These are phyloP conservation scores for Struthidea cinerea DNA, from an alignment of 2,113 vertebrate genomes.

Conservation along the genomic window DNA sequence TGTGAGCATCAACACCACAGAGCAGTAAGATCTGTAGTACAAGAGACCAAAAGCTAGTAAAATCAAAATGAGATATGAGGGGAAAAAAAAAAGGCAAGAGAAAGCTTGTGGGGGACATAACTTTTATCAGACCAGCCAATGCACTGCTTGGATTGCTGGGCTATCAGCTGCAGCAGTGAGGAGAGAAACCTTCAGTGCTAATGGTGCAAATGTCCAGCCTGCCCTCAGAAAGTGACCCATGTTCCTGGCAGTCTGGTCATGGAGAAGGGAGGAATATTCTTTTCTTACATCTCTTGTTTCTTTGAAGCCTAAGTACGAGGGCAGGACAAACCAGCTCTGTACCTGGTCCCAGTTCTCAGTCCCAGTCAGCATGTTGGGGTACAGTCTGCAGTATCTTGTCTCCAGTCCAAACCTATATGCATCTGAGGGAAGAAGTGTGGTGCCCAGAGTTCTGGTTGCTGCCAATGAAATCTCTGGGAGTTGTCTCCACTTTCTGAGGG, in stretches of 20 bases:
- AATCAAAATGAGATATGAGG: background rate
- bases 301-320: background rate
- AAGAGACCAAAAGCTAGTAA: constrained; percentile 1
- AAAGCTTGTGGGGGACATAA: background rate
- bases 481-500: background rate
- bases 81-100: fast-evolving
- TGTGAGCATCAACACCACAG: background rate
- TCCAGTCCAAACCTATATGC: background rate
- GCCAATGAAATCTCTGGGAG: background rate
- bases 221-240: background rate
- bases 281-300: background rate
- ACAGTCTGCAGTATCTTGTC: background rate
- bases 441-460: background rate
- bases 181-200: background rate
- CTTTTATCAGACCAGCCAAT: background rate
- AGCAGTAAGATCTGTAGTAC: background rate
- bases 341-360: background rate
- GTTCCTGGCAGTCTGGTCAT: background rate
- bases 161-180: background rate
- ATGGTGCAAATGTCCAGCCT: background rate
- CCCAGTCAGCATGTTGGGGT: background rate
- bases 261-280: background rate
- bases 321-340: background rate
- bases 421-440: background rate
- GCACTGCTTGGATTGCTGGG: background rate